Conservation (phyloP, 2,113 vertebrate species). For the Hyaena hyaena region DNA sequence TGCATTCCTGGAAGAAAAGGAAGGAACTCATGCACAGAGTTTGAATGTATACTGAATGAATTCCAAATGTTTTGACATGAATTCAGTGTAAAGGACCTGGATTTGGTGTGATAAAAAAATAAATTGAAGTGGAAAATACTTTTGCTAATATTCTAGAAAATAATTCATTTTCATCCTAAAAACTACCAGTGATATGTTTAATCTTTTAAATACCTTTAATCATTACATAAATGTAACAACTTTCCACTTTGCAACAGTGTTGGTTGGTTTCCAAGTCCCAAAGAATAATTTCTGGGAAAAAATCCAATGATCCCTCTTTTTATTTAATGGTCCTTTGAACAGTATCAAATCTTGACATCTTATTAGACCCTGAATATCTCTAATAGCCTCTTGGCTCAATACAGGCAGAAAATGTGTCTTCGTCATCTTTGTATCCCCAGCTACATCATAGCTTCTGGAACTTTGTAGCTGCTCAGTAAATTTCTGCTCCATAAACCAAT, state of each 20-base stretch:
- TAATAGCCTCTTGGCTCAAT: background rate
- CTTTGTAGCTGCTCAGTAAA: background rate
- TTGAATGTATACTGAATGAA: background rate
- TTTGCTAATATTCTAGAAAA: background rate
- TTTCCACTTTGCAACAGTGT: background rate
- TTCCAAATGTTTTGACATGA: background rate
- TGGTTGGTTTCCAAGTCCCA: background rate
- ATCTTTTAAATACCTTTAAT: background rate
- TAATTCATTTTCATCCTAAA: background rate
- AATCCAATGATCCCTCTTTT: background rate
- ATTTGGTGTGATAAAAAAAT: background rate
- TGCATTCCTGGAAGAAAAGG: background rate
- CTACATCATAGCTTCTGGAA: background rate
- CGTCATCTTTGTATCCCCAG: too few relatives aligned
- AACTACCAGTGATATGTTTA: background rate
- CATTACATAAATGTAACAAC: background rate
- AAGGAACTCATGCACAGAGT: background rate
- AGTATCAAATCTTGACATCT: background rate
- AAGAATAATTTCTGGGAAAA: background rate
- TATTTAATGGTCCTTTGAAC: background rate
- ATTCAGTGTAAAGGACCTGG: background rate
- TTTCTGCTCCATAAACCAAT: background rate
- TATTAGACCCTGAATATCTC: background rate
- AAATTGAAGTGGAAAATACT: background rate
- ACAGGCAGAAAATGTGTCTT: background rate